Evolutionary conservation across 2,113 vertebrate species (phyloP).

Genomic region (Hypocryptadius cinnamomeus): DNA sequence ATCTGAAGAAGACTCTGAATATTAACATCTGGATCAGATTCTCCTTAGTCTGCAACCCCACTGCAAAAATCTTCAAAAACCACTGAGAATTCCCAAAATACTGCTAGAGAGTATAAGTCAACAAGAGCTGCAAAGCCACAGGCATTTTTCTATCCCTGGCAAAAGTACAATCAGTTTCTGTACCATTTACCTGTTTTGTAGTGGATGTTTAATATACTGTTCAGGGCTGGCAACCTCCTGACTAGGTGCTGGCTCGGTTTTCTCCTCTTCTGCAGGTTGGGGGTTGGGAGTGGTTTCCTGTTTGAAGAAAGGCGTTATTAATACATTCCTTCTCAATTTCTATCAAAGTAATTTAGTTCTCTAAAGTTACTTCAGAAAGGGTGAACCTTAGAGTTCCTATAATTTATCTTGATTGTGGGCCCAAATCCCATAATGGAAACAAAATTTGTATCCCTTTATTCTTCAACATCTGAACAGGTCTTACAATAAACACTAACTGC

Average conservation of each 20-base stretch:
- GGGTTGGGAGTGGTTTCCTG: slow-evolving; percentile 84
- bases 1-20: neutral
- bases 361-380: neutral
- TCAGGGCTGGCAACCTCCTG: slow-evolving; percentile 85
- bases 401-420: neutral
- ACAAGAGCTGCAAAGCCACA: neutral
- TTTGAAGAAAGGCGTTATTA: slow-evolving; percentile 5
- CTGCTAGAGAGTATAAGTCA: neutral
- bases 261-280: slow-evolving; percentile 83
- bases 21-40: neutral
- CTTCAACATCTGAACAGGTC: neutral
- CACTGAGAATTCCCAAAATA: neutral
- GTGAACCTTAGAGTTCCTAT: neutral
- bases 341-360: neutral
- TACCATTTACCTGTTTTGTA: slow-evolving; percentile 89
- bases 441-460: neutral
- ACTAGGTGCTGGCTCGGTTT: slow-evolving; percentile 69
- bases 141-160: neutral
- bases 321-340: neutral
- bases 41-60: neutral
- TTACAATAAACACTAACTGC: neutral
- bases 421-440: neutral
- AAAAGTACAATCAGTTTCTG: neutral
- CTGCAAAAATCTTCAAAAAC: neutral
- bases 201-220: slow-evolving; percentile 92